Conservation (phyloP, 2,888 invertebrate genomes). For the Spicauda simplicius region DNA sequence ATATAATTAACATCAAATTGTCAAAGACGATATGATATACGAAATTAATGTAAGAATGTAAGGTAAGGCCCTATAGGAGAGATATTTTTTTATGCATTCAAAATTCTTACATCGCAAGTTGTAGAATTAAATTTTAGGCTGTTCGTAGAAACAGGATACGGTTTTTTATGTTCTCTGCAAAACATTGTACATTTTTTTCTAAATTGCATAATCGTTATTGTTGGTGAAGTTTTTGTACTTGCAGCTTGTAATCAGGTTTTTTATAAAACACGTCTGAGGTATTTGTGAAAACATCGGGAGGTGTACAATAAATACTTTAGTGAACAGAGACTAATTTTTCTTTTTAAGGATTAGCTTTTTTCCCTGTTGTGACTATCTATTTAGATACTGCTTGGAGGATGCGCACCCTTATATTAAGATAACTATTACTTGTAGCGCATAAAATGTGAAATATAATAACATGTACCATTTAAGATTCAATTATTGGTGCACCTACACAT, state of each 20-base stretch:
- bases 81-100: conserved; percentile 84
- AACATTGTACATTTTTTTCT: conserved; percentile 63
- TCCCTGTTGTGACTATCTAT: conserved; percentile 38
- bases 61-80: conserved; percentile 83
- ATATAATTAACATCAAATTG: conserved; percentile 72
- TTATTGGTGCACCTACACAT: conserved; percentile 65
- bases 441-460: conserved; percentile 59
- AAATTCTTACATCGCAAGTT: conserved; percentile 73
- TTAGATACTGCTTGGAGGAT: conserved; percentile 42
- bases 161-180: conserved; percentile 44
- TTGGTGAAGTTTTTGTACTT: conserved; percentile 77
- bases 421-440: conserved; percentile 51
- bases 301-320: conserved; percentile 80
- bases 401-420: conserved; percentile 53
- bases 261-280: conserved; percentile 65
- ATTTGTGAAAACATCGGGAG: conserved; percentile 74
- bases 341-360: conserved; percentile 48
- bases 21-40: conserved; percentile 83
- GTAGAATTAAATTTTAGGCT: conserved; percentile 59
- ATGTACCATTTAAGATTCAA: conserved; percentile 62
- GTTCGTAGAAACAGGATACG: conserved; percentile 51
- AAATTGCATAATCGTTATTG: conserved; percentile 80
- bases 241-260: conserved; percentile 80
- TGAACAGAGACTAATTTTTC: conserved; percentile 64
- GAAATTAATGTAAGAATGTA: conserved; percentile 81